Base-by-base conservation (phyloP, 35 echinoderm and acorn worm species). In the Apostichopus japonicus region DNA sequence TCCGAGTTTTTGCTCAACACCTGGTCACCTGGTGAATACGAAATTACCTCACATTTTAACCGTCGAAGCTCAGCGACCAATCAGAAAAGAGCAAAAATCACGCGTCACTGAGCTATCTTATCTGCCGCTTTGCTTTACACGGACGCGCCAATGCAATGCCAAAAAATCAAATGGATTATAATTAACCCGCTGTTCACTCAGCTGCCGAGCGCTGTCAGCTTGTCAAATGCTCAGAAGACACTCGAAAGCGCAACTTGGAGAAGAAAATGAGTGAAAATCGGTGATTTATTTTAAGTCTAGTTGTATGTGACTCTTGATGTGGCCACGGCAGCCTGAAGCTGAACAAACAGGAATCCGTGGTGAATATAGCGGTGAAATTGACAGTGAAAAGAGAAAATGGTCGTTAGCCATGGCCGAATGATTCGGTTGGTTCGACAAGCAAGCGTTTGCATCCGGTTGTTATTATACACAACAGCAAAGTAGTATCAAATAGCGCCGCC, bases 151-250 rank as follows among this genome's bases (percentile, higher is more conserved):
- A 44, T 44, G 24, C 57, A 54, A 53, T 84, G 81, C 81, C 86
- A 51, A 89, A 73, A 89, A 89, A 89, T 89, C 86, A 89, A 89
- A 89, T 89, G 86, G 86, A 89, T 89, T 89, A 89, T 89, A 89
- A 89, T 89, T 89, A 89, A 89, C 25, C 72, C 86, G 19, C 33
- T 89, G 86, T 89, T 59, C 86, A 51, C 44, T 89, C 86, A 89
- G 86, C 86, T 89, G 86, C 86, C 23, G 61, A 65, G 44, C 61
- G 86, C 86, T 89, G 86, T 89, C 86, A 89, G 86, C 59, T 89
- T 54, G 81, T 84, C 81, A 84, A 84, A 84, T 24, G 53, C 81
- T 58, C 54, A 55, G 81, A 84, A 84, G 81, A 84, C 55, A 84
- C 81, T 84, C 81, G 14, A 84, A 89, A 72, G 63, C 27, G 27